phyloP scores from a whole-genome alignment of 1,140 invertebrate species.

The Megalonaias nervosa region DNA sequence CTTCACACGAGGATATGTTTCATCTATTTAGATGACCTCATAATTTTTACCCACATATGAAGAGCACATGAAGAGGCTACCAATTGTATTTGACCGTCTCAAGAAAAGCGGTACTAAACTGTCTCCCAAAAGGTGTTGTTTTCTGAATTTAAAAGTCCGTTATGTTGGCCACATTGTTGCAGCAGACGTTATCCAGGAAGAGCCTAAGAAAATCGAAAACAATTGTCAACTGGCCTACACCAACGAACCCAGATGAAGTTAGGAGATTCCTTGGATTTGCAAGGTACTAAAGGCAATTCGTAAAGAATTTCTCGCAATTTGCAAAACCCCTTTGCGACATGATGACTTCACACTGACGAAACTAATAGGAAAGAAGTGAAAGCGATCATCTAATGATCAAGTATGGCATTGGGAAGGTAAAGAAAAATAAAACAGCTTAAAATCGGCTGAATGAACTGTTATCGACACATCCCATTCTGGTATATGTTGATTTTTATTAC shows the following conservation, averaged over 20 bases:
- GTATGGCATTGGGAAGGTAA: background rate
- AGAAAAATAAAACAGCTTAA: background rate
- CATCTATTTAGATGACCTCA: constrained; percentile 19
- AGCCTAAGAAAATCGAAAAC: constrained; percentile 12
- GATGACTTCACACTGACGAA: background rate
- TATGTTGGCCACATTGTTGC: constrained; percentile 10
- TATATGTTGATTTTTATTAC: background rate
- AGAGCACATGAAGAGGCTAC: background rate
- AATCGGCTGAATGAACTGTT: background rate
- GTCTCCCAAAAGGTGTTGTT: constrained; percentile 4
- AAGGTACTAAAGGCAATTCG: background rate
- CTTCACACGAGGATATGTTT: constrained; percentile 8
- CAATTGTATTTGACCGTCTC: background rate
- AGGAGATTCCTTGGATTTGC: background rate
- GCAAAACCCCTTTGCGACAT: constrained; percentile 3
- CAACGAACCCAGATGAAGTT: constrained; percentile 4
- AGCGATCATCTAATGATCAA: background rate
- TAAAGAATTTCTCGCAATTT: background rate
- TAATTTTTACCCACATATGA: constrained; percentile 7
- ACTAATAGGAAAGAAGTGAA: background rate
- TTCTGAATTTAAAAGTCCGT: background rate
- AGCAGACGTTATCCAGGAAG: background rate
- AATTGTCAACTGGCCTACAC: constrained; percentile 9
- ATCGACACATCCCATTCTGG: background rate
- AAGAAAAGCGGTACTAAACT: constrained; percentile 5